phyloP scores from a whole-genome alignment of 2,797 vertebrate genomes.

The Gallinago solitaria region DNA sequence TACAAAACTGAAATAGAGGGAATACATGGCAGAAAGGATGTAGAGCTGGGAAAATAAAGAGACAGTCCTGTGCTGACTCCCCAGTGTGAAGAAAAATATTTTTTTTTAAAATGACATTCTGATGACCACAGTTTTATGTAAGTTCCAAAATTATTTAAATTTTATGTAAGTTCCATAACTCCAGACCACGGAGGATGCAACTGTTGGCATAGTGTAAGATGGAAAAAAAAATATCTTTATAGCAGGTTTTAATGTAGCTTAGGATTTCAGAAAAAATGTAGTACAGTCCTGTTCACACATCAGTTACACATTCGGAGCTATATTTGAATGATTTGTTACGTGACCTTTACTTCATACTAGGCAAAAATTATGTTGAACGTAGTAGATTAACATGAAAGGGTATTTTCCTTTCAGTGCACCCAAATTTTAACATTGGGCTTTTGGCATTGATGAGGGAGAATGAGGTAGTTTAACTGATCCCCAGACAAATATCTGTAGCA shows the following conservation, averaged over 20 bases:
- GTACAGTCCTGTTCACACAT: background rate
- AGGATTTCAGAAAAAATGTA: background rate
- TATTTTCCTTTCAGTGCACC: background rate
- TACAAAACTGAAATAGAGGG: background rate
- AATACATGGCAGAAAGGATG: background rate
- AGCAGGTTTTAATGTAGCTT: background rate
- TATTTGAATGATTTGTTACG: background rate
- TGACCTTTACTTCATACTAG: background rate
- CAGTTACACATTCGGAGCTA: background rate
- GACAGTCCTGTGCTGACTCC: background rate
- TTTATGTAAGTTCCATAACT: background rate
- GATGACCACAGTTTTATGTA: background rate
- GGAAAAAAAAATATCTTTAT: background rate
- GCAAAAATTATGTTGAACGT: background rate
- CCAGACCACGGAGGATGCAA: background rate
- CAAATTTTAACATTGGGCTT: background rate
- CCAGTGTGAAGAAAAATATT: background rate
- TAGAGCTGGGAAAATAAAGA: background rate
- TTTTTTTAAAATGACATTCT: background rate
- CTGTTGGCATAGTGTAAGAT: background rate
- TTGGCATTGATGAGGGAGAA: background rate
- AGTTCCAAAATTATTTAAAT: background rate
- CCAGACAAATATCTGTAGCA: background rate
- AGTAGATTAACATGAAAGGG: background rate
- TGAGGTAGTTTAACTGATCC: background rate